A percentile compares a stretch with the other conserved stretches of the same genome.
Evolutionary conservation across 2,797 vertebrate species (phyloP).

Genomic region (Acomys russatus): DNA sequence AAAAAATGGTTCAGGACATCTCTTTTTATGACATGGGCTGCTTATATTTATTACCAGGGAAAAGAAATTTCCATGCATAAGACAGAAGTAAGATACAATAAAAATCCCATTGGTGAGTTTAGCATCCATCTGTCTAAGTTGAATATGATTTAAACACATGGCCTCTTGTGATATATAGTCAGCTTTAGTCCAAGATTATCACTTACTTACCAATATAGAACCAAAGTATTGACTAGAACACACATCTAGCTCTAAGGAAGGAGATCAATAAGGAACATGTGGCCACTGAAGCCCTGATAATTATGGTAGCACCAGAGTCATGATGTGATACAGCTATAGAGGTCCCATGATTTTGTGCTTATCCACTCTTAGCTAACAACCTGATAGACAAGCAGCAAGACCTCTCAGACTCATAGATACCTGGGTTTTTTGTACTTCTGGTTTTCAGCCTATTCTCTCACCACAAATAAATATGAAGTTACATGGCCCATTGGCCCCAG

Average conservation of each 20-base stretch:
- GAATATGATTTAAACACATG: background rate
- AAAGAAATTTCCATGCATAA: background rate
- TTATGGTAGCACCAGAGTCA: background rate
- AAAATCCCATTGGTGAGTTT: background rate
- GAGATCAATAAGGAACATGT: background rate
- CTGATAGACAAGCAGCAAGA: background rate
- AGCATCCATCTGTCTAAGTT: background rate
- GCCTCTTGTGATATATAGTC: background rate
- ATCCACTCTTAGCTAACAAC: background rate
- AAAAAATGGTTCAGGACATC: background rate
- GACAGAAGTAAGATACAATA: background rate
- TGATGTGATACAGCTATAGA: background rate
- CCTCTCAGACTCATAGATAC: background rate
- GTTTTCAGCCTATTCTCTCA: background rate
- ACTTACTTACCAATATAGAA: background rate
- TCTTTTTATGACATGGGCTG: background rate
- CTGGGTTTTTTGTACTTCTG: background rate
- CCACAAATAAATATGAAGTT: background rate
- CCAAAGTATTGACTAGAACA: background rate
- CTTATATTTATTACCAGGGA: background rate
- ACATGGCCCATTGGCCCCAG: too few species aligned
- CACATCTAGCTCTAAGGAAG: background rate
- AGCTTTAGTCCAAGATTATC: background rate
- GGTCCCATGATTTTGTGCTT: background rate
- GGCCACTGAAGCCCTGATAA: rapidly evolving